Conservation (phyloP, 2,113 vertebrate species). For the Peromyscus californicus region DNA sequence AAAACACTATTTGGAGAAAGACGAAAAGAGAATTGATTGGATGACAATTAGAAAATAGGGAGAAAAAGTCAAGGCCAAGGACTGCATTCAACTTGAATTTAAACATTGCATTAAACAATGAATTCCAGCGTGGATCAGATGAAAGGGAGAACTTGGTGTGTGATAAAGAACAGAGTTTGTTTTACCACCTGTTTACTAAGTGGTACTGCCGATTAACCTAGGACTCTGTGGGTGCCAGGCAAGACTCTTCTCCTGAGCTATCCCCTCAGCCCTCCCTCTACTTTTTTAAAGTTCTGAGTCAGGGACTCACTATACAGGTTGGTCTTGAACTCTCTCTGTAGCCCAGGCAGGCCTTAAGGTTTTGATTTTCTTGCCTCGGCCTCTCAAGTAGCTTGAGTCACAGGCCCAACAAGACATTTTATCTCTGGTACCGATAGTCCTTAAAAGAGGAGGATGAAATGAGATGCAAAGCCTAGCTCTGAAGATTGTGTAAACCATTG, state of each 20-base stretch:
- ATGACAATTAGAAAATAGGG: not conserved
- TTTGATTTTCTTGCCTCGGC: not conserved
- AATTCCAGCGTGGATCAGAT: not conserved
- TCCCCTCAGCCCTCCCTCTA: not conserved
- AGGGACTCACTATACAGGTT: not conserved
- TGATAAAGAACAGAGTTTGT: not conserved
- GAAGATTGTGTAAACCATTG: conserved; percentile 1
- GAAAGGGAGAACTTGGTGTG: not conserved
- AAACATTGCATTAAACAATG: no score
- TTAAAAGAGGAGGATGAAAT: not conserved
- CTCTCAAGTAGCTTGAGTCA: not conserved
- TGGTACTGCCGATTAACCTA: not conserved
- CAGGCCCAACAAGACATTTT: not conserved
- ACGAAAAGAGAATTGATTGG: not conserved
- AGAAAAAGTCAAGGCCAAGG: not conserved
- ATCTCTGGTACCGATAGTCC: not conserved
- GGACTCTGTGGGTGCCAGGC: not conserved
- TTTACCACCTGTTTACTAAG: not conserved
- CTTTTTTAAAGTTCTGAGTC: no score
- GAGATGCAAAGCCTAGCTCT: conserved; percentile 41
- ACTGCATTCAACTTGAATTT: conserved; percentile 6
- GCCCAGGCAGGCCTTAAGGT: not conserved
- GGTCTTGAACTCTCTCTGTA: not conserved
- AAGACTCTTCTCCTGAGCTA: not conserved
- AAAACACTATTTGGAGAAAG: not conserved